Base-by-base conservation (phyloP, 2,113 vertebrate genomes). In the Nestor notabilis region DNA sequence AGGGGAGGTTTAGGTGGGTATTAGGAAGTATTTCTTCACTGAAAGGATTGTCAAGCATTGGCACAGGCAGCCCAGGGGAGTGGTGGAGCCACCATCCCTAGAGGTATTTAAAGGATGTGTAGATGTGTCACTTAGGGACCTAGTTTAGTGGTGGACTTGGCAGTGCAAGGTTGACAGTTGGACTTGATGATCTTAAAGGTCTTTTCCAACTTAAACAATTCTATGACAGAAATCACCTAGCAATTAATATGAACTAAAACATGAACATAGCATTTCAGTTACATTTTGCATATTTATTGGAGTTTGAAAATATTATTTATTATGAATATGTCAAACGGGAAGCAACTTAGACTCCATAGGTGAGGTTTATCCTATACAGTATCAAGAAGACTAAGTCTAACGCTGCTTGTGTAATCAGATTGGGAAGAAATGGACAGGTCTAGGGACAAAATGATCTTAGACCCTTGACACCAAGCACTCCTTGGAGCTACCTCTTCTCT, bases 101-200 rank as follows among this genome's bases (percentile, higher is more conserved):
- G 33, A 23, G 0, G 0, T 16, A 12, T 0, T 2, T 12, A 29
- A 31, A 39, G 80, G 16, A 79, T 0, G 0, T 29, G n/a, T 20
- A 35, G 35, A 1, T 17, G 31, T 71, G 55, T 17, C 27, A 13
- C 7, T 65, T 12, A 49, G 39, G 56, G 50, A 55, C 28, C 24
- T 6, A 13, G 44, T 28, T 56, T 31, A 21, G 33, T 18, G 49
- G 33, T 39, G 65, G 75, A 28, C 46, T 55, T 65, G 56, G 13
- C 31, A 76, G 31, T 60, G n/a, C 27, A 60, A 13, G 9, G 5
- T n/a, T 60, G 25, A 27, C 11, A 9, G 39, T 31, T 84, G 49
- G 27, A 47, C 13, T 27, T 7, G 6, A 41, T 29, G 29, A 31
- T 37, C n/a, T 47, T 8, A 37, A 58, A 70, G 29, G 25, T 65